Conservation (phyloP, 2,888 invertebrate genomes). For the Bimastos eiseni region DNA sequence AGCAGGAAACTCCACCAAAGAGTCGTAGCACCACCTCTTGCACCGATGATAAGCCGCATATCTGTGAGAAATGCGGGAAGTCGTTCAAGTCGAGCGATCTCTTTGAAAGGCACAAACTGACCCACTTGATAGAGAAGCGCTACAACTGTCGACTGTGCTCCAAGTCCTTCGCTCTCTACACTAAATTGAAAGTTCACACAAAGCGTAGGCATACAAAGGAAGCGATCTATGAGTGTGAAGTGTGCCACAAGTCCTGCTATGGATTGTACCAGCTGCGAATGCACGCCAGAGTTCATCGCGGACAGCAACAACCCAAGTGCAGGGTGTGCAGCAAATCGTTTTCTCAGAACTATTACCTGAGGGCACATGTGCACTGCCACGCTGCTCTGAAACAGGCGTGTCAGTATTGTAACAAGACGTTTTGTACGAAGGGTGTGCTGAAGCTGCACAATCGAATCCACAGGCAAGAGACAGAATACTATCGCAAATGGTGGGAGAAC, state of each 20-base stretch:
- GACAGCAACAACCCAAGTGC: neutral
- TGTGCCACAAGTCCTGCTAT: neutral
- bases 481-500: conserved; percentile 1
- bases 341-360: neutral
- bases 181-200: neutral
- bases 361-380: neutral
- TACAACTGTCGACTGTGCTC: neutral
- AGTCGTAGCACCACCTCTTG: neutral
- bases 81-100: neutral
- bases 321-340: neutral
- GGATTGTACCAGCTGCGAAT: neutral
- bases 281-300: neutral
- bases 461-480: neutral
- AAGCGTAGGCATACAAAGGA: neutral
- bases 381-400: neutral
- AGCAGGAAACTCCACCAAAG: neutral
- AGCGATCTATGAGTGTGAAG: neutral
- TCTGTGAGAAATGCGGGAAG: neutral
- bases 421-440: neutral
- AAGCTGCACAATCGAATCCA: neutral
- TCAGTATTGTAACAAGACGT: neutral
- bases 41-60: neutral
- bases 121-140: neutral
- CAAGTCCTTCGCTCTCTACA: neutral
- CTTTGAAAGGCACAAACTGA: neutral